Evolutionary conservation across 30 jellyfish, hydroid and myxozoan species (phyloP).

Genomic region (Aurelia coerulea): DNA sequence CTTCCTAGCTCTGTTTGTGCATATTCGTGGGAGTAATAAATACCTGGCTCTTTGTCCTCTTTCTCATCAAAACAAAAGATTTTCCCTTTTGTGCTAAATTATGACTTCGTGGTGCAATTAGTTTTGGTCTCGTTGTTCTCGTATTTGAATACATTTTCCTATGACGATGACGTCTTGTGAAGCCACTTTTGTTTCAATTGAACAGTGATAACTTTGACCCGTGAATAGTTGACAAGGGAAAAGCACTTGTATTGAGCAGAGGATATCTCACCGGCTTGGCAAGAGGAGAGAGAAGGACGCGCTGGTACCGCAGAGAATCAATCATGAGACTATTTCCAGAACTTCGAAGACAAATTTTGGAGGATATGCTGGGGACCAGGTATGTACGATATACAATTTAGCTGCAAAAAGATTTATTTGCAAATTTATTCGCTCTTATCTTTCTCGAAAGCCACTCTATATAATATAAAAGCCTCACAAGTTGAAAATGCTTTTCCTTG

Average conservation of each 20-base stretch:
- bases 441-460: no score
- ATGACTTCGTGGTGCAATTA: background rate
- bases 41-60: no score
- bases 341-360: slow-evolving; percentile 85
- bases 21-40: no score
- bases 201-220: background rate
- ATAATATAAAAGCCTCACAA: no score
- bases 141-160: slow-evolving; percentile 1
- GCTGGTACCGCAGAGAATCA: background rate
- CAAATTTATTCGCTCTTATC: no score
- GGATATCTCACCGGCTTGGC: no score
- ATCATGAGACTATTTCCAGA: slow-evolving; percentile 50
- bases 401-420: no score
- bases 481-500: no score
- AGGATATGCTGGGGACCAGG: slow-evolving; percentile 92
- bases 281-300: no score
- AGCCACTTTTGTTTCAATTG: background rate
- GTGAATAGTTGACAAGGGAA: no score
- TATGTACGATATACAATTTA: slow-evolving; percentile 1
- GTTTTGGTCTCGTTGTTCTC: background rate
- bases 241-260: no score
- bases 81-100: slow-evolving; percentile 41
- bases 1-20: no score
- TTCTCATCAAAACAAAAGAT: slow-evolving; percentile 17
- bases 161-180: background rate